Evolutionary conservation across 1,140 invertebrate species (phyloP).

Genomic region (Drosophila pachea): DNA sequence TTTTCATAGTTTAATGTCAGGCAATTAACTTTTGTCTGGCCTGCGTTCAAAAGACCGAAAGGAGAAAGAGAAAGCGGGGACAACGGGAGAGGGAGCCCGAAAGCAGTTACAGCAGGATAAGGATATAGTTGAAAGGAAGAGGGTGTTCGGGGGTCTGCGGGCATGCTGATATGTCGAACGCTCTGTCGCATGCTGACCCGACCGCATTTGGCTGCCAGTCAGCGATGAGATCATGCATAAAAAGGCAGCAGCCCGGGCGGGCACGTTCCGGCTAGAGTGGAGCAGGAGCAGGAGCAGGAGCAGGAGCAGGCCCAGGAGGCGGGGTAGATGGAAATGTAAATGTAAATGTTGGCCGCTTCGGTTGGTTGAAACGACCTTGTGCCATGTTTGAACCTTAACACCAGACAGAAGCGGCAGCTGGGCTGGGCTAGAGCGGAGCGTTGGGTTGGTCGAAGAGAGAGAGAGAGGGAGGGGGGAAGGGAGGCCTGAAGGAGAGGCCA

Average conservation of each 20-base stretch:
- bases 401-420: constrained; percentile 18
- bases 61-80: background rate
- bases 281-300: constrained; percentile 25
- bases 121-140: constrained; percentile 1
- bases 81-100: constrained; percentile 8
- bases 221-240: constrained; percentile 77
- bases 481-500: constrained; percentile 35
- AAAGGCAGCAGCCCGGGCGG: constrained; percentile 48
- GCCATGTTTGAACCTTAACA: constrained; percentile 75
- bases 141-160: background rate
- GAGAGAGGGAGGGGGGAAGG: background rate
- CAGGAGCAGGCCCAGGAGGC: background rate
- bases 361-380: constrained; percentile 74
- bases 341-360: constrained; percentile 65
- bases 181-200: constrained; percentile 23
- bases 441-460: too few relatives aligned
- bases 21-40: constrained; percentile 74
- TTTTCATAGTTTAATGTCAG: constrained; percentile 75
- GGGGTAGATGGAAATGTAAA: constrained; percentile 65
- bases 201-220: constrained; percentile 61
- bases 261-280: constrained; percentile 43
- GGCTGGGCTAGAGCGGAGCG: constrained; percentile 5
- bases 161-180: constrained; percentile 21
- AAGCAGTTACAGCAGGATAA: constrained; percentile 17
- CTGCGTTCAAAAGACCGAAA: constrained; percentile 16